Evolutionary conservation across 2,113 vertebrate genomes (phyloP).

Genomic region (human (Homo sapiens)): GRCh38 chr1:147904001-147904500

Average conservation of each 20-base stretch:
- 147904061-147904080: too few relatives aligned
- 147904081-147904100: too few relatives aligned
- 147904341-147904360: background rate
- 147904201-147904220: too few relatives aligned
- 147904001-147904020: too few relatives aligned
- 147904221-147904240: background rate
- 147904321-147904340: background rate
- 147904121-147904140: too few relatives aligned
- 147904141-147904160: too few relatives aligned
- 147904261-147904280: background rate
- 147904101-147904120: too few relatives aligned
- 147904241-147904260: conserved; percentile 26
- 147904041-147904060: too few relatives aligned
- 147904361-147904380: background rate
- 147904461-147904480: background rate
- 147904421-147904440: background rate
- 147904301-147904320: background rate
- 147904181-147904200: too few relatives aligned
- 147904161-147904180: too few relatives aligned
- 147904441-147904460: background rate
- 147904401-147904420: background rate
- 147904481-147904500: background rate
- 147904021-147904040: too few relatives aligned
- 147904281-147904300: background rate
- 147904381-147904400: background rate